These are phyloP conservation scores for Formicarius rufipectus DNA, from an alignment of 2,113 vertebrate genomes.

Conservation along the genomic window DNA sequence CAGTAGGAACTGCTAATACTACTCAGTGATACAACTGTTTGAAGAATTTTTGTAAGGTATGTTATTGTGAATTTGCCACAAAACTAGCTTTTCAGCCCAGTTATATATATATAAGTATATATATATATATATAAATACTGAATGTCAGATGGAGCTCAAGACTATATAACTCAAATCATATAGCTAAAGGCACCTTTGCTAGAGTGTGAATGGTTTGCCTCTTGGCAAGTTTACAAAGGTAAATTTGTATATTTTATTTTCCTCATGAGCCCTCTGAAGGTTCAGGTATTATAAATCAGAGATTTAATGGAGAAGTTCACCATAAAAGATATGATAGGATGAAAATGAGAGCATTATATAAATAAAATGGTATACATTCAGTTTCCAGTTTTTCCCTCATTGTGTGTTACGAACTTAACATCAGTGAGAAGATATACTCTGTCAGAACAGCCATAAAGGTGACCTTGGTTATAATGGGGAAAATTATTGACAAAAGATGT, in stretches of 20 bases:
- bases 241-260: neutral
- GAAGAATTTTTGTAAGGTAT: neutral
- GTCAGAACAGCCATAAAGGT: neutral
- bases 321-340: neutral
- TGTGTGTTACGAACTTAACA: conserved; percentile 25
- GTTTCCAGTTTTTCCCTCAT: conserved; percentile 26
- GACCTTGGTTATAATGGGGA: neutral
- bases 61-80: neutral
- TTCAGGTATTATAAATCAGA: conserved; percentile 24
- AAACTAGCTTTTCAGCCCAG: neutral
- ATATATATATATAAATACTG: neutral
- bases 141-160: neutral
- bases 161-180: too few species aligned
- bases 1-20: conserved; percentile 23
- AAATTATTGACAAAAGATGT: neutral
- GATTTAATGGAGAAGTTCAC: conserved; percentile 9
- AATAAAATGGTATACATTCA: conserved; percentile 23
- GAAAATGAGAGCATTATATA: conserved; percentile 46
- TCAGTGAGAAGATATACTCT: conserved; percentile 26
- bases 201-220: neutral
- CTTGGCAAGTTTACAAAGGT: neutral
- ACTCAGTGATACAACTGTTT: neutral
- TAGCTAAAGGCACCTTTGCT: neutral
- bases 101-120: too few species aligned
- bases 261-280: neutral